Evolutionary conservation across 2,888 invertebrate genomes (phyloP).

Genomic region (Microctonus aethiopoides): DNA sequence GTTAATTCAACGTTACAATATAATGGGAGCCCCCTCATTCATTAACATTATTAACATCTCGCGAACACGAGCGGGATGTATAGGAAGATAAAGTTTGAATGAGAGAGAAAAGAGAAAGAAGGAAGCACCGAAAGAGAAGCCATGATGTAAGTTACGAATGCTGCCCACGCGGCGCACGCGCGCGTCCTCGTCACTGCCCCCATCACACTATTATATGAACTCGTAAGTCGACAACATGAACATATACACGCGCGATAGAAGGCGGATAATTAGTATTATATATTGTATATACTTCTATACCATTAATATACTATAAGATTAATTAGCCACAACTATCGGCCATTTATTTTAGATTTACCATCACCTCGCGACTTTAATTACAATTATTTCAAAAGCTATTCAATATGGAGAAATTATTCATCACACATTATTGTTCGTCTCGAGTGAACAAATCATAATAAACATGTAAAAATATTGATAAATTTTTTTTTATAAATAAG

Average conservation of each 20-base stretch:
- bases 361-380: background rate
- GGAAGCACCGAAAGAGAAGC: background rate
- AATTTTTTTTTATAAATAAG: too few relatives aligned
- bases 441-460: background rate
- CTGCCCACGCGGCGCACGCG: conserved; percentile 2
- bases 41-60: conserved; percentile 4
- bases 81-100: background rate
- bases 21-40: background rate
- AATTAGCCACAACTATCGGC: background rate
- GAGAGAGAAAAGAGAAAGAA: background rate
- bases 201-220: background rate
- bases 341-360: background rate
- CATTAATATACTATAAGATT: background rate
- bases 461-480: background rate
- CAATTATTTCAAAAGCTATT: background rate
- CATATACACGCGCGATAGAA: background rate
- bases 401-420: background rate
- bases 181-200: background rate
- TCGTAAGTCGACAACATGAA: background rate
- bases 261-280: background rate
- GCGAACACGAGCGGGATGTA: background rate
- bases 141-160: background rate
- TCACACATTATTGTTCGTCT: background rate
- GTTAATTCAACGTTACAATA: background rate
- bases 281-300: background rate